Base-by-base conservation (phyloP, 1,140 invertebrate species). In the Lithobius niger region DNA sequence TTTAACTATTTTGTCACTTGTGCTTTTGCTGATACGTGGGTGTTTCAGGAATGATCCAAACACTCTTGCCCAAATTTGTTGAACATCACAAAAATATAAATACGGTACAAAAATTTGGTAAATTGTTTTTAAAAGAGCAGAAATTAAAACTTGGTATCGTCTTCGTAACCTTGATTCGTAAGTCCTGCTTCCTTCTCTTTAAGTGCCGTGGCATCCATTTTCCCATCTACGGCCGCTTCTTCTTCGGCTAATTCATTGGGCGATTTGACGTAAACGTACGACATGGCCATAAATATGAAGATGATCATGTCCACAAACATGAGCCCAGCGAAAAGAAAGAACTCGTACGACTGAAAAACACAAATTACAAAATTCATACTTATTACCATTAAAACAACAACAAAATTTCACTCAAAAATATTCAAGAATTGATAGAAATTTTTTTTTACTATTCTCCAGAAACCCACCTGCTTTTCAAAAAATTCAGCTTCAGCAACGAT, bases 311-410 rank as follows among this genome's bases (percentile, higher is more conserved):
- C 87, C 0, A 79, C 62, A 44, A 82, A 68, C 88, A 96, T 94
- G 1, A 95, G 69, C 1, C 74, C 81, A 43, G 88, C 84, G 69
- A 92, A 96, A 0, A 96, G 69, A 71, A 92, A 84, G 68, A 93
- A 92, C 67, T 94, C 88, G 25, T 76, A 77, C 22, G 82, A 79
- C 87, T 91, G 73, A 77, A 77, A 66, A 59, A 64, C 57, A 64
- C 47, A 52, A 52, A 57, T 22, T 28, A 4, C 10, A 59, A 45
- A 36, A 18, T 36, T 56, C 15, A 27, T 27, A 54, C 4, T 10
- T 36, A 42, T 55, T 6, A 50, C 10, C 3, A 50, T 22, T 6
- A 50, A 26, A 24, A 50, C 22, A 6, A 16, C 10, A 10, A 50
- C 27, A 4, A 27, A 24, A 50, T 3, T 24, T 24, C 13, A 3